Percentiles rank a stretch among this genome's conserved stretches.
Evolutionary conservation across 2,888 invertebrate species (phyloP).

Genomic region (Drosophila sordidula): DNA sequence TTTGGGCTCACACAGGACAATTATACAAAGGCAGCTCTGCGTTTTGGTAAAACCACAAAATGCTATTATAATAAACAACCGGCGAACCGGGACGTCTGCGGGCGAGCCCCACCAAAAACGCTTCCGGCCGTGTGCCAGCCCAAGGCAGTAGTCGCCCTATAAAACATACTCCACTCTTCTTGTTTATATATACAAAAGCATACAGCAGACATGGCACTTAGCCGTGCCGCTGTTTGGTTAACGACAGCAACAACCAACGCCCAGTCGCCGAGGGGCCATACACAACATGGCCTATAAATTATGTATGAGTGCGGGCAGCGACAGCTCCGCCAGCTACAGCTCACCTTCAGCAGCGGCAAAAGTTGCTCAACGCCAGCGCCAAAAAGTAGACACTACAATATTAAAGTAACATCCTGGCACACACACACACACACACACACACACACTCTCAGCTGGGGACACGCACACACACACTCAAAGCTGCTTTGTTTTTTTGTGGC

Average conservation of each 20-base stretch:
- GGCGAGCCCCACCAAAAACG: constrained; percentile 43
- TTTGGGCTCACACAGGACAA: constrained; percentile 49
- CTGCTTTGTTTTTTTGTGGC: constrained; percentile 57
- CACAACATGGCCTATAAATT: constrained; percentile 66
- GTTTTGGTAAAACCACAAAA: constrained; percentile 66
- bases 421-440: constrained; percentile 20
- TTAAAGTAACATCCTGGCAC: constrained; percentile 51
- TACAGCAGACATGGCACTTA: constrained; percentile 61
- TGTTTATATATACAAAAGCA: background rate
- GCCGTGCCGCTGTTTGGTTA: constrained; percentile 67
- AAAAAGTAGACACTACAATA: constrained; percentile 56
- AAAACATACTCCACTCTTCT: constrained; percentile 1
- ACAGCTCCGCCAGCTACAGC: constrained; percentile 17
- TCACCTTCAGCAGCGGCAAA: constrained; percentile 38
- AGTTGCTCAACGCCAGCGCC: constrained; percentile 53
- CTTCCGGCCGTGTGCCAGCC: constrained; percentile 57
- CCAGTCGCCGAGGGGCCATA: constrained; percentile 50
- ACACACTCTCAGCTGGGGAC: background rate
- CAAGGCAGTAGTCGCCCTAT: constrained; percentile 5
- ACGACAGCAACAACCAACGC: constrained; percentile 57
- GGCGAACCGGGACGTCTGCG: constrained; percentile 18
- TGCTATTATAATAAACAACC: constrained; percentile 77
- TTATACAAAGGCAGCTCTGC: constrained; percentile 61
- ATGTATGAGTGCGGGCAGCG: constrained; percentile 65
- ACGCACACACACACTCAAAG: constrained; percentile 13